Percentiles rank a stretch among this genome's conserved stretches.
phyloP scores from a whole-genome alignment of 23 tunicate genomes.

The Diplosoma virens region DNA sequence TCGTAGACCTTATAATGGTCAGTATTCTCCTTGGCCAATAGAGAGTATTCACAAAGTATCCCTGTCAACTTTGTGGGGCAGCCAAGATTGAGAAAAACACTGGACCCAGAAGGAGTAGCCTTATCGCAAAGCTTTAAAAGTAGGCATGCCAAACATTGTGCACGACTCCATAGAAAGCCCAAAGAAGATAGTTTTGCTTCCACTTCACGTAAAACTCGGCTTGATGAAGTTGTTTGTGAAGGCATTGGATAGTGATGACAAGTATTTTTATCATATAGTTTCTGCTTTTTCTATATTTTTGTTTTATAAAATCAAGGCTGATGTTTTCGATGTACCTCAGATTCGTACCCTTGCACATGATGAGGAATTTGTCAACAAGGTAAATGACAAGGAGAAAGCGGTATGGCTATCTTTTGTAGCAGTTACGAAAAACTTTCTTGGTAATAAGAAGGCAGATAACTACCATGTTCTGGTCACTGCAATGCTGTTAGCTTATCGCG shows the following conservation, averaged over 20 bases:
- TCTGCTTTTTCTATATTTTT: constrained; percentile 16
- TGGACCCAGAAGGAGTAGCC: constrained; percentile 20
- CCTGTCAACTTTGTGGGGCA: constrained; percentile 1
- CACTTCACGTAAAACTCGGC: constrained; percentile 14
- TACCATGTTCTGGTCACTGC: constrained; percentile 17
- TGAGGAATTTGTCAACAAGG: constrained; percentile 7
- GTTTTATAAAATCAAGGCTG: constrained; percentile 14
- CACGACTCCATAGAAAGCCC: neutral
- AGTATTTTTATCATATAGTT: constrained; percentile 10
- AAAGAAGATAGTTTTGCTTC: neutral
- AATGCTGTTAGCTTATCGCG: constrained; percentile 16
- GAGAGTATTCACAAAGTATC: too few relatives aligned
- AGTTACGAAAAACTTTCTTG: constrained; percentile 23
- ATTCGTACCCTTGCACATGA: constrained; percentile 8
- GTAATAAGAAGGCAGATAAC: constrained; percentile 23
- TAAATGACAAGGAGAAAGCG: constrained; percentile 9
- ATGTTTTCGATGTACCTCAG: constrained; percentile 14
- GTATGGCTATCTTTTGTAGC: constrained; percentile 22
- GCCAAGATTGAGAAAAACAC: constrained; percentile 18
- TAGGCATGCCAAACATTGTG: constrained; percentile 21
- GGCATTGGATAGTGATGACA: constrained; percentile 10
- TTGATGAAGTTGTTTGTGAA: constrained; percentile 21
- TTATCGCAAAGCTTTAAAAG: neutral
- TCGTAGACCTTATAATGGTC: too few relatives aligned
- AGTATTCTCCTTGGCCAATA: too few relatives aligned